These are phyloP conservation scores for Leptopilina syphax DNA, from an alignment of 2,888 invertebrate species.

Conservation along the genomic window DNA sequence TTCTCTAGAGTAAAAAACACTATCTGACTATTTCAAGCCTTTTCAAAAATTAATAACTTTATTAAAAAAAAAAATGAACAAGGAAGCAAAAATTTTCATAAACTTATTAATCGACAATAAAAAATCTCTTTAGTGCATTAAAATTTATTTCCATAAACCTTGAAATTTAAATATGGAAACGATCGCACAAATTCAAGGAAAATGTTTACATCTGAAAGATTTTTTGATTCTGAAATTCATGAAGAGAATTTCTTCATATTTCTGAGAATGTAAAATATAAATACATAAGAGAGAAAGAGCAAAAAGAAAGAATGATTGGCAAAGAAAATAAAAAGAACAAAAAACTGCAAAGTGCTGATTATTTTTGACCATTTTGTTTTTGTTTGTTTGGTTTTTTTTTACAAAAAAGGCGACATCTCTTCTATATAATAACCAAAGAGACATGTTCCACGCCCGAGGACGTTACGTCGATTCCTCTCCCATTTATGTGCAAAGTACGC, in stretches of 20 bases:
- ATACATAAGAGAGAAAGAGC: neutral
- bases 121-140: too few species aligned
- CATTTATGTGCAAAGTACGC: slow-evolving; percentile 59
- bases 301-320: slow-evolving; percentile 8
- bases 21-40: neutral
- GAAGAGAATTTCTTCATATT: slow-evolving; percentile 8
- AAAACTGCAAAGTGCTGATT: neutral
- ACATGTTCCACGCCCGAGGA: slow-evolving; percentile 27
- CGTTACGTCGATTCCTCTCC: slow-evolving; percentile 45
- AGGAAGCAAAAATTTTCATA: neutral
- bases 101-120: neutral
- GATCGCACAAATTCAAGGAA: neutral
- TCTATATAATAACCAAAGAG: slow-evolving; percentile 32
- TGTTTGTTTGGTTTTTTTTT: neutral
- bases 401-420: slow-evolving; percentile 9
- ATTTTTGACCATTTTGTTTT: slow-evolving; percentile 21
- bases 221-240: neutral
- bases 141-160: neutral
- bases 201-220: neutral
- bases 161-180: neutral
- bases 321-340: neutral
- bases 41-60: too few species aligned
- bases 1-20: neutral
- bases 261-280: neutral
- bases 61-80: too few species aligned